Evolutionary conservation across 2,113 vertebrate species (phyloP).

Genomic region (Microcebus jonahi): DNA sequence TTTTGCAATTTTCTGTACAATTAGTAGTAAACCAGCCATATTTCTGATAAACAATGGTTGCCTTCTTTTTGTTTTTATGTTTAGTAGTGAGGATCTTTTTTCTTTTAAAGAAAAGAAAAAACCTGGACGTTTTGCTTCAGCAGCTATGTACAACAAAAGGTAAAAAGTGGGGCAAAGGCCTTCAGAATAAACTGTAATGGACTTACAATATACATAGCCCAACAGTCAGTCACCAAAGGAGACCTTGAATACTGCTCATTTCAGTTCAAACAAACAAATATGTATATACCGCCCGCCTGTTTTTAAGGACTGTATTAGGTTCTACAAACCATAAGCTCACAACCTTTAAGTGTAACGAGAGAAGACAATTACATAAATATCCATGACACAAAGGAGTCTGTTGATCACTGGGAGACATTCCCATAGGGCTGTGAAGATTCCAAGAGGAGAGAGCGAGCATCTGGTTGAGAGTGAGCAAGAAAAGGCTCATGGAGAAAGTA

Average conservation of each 20-base stretch:
- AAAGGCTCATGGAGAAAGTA: background rate
- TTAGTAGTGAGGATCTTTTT: background rate
- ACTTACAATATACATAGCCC: background rate
- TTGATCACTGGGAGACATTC: background rate
- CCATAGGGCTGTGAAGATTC: background rate
- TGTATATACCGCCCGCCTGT: background rate
- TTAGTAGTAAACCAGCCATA: background rate
- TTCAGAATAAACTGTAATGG: background rate
- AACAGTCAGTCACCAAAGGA: background rate
- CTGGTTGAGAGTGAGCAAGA: background rate
- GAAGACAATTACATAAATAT: background rate
- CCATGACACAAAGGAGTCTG: background rate
- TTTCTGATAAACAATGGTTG: slow-evolving; percentile 40
- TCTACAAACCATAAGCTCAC: background rate
- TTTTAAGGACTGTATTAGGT: background rate
- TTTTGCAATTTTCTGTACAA: slow-evolving; percentile 22
- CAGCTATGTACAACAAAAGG: background rate
- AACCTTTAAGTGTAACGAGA: background rate
- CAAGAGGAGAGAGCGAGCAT: background rate
- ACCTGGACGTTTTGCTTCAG: background rate
- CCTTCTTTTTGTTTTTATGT: background rate
- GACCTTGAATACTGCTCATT: background rate
- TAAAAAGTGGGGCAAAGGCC: background rate
- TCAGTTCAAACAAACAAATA: background rate
- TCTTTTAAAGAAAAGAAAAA: slow-evolving; percentile 21